Conservation (phyloP, 2,113 vertebrate genomes). For the Oceanites oceanicus region DNA sequence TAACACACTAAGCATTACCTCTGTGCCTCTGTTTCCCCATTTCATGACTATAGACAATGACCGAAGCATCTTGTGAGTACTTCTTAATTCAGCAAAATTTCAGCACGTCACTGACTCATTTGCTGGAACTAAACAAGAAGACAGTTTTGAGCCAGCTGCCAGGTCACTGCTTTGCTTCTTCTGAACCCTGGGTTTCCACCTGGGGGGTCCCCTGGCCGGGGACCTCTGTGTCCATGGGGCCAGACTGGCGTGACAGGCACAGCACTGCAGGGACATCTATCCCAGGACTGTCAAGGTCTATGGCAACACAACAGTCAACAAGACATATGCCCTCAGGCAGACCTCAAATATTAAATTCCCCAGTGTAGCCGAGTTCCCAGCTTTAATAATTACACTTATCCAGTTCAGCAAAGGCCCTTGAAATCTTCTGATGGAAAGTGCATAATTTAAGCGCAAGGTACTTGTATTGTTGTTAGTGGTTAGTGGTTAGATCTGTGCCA, state of each 20-base stretch:
- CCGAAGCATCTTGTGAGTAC: not conserved
- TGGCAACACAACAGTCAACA: constrained; percentile 45
- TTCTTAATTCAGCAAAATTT: not conserved
- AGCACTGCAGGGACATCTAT: not conserved
- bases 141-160: not conserved
- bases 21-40: not conserved
- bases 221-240: not conserved
- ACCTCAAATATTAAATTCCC: constrained; percentile 50
- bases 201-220: not conserved
- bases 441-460: constrained; percentile 66
- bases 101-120: not conserved
- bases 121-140: not conserved
- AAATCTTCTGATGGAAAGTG: constrained; percentile 57
- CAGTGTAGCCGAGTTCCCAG: not conserved
- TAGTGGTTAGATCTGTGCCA: constrained; percentile 59
- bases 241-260: fast-evolving
- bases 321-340: constrained; percentile 36
- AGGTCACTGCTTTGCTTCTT: not conserved
- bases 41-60: not conserved
- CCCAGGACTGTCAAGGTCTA: not conserved
- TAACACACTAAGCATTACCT: not conserved
- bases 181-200: not conserved
- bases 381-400: constrained; percentile 42
- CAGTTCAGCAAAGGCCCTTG: constrained; percentile 10
- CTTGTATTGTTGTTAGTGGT: constrained; percentile 65